These are phyloP conservation scores for Linnaemya tessellans DNA, from an alignment of 2,888 invertebrate genomes.

Conservation along the genomic window DNA sequence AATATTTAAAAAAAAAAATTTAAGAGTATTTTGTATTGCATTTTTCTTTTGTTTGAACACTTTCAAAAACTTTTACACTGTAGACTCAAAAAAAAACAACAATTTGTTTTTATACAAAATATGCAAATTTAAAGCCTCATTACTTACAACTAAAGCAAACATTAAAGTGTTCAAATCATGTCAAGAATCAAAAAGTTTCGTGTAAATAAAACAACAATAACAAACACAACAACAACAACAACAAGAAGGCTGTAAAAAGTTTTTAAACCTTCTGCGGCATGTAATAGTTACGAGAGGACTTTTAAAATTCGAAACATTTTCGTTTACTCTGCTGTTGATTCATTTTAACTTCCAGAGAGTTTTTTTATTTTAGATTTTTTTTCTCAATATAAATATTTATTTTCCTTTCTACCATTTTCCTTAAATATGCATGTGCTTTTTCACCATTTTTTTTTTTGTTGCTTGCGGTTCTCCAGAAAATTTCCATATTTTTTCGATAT, in stretches of 20 bases:
- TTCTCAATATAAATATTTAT: conserved; percentile 11
- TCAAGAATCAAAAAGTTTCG: conserved; percentile 14
- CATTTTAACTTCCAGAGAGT: neutral
- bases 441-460: neutral
- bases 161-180: conserved; percentile 7
- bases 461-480: conserved; percentile 11
- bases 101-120: too few species aligned
- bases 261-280: conserved; percentile 16
- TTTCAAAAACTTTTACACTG: too few species aligned
- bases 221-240: neutral
- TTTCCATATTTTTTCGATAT: conserved; percentile 65
- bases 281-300: neutral
- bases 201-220: neutral
- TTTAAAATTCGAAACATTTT: conserved; percentile 26
- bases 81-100: too few species aligned
- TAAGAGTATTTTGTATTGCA: neutral
- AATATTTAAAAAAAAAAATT: neutral
- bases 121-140: neutral
- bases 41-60: neutral
- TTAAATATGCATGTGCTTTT: neutral
- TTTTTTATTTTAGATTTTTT: neutral
- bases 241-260: neutral
- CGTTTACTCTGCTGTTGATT: conserved; percentile 2
- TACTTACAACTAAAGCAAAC: neutral
- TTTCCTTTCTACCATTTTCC: neutral